phyloP scores from a whole-genome alignment of 2,113 vertebrate species.

The Saguinus imperator region DNA sequence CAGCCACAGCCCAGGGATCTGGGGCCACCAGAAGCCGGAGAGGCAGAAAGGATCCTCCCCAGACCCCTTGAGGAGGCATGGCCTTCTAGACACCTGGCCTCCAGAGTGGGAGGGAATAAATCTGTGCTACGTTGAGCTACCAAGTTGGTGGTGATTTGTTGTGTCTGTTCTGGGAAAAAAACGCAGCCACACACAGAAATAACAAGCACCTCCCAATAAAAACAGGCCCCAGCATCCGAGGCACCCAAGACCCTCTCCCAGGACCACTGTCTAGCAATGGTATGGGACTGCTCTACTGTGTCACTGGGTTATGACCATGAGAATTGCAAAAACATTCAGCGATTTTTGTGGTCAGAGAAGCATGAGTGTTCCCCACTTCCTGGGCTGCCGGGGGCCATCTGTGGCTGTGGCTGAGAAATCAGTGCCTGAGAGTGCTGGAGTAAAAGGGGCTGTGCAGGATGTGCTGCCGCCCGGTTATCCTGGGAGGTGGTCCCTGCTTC shows the following conservation, averaged over 20 bases:
- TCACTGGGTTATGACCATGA: fast-evolving
- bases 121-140: background rate
- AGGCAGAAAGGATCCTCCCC: background rate
- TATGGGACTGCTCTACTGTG: fast-evolving
- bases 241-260: fast-evolving
- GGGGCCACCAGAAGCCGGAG: background rate
- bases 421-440: fast-evolving
- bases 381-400: background rate
- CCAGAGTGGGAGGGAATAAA: background rate
- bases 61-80: too few species aligned
- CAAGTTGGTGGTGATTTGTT: fast-evolving
- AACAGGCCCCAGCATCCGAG: fast-evolving
- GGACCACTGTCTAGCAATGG: fast-evolving
- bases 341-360: background rate
- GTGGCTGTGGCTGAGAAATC: fast-evolving
- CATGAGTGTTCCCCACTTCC: fast-evolving
- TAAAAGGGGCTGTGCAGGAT: background rate
- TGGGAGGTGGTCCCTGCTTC: background rate
- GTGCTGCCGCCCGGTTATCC: background rate
- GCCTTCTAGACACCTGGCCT: background rate
- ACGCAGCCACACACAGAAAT: background rate
- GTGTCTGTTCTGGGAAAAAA: background rate
- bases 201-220: background rate
- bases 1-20: background rate
- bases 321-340: fast-evolving